A percentile compares a stretch with the other conserved stretches of the same genome.
phyloP scores from a whole-genome alignment of 2,797 vertebrate genomes.

The Lates japonicus region DNA sequence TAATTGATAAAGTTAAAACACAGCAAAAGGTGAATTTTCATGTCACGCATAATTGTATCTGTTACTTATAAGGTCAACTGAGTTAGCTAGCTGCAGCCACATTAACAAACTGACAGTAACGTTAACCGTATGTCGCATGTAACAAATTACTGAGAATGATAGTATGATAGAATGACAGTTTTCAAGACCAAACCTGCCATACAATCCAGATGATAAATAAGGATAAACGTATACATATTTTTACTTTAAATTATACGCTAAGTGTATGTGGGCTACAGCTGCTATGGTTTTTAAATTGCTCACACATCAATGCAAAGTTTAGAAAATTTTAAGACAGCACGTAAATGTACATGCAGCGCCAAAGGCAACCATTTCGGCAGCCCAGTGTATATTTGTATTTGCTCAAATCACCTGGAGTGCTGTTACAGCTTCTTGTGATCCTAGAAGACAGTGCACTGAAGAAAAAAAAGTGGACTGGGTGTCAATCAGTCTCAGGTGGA shows the following conservation, averaged over 20 bases:
- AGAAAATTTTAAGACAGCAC: neutral
- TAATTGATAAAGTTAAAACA: neutral
- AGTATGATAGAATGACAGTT: neutral
- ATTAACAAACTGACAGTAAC: neutral
- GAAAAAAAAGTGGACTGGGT: conserved; percentile 14
- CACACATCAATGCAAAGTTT: neutral
- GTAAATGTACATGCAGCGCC: neutral
- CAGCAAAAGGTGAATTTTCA: neutral
- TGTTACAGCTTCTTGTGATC: conserved; percentile 37
- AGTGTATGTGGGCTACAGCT: neutral
- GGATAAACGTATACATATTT: neutral
- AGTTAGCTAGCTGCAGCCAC: neutral
- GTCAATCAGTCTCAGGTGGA: conserved; percentile 59
- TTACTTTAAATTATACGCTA: neutral
- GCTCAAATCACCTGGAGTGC: conserved; percentile 31
- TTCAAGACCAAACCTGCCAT: too few relatives aligned
- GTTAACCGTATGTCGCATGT: neutral
- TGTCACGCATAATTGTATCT: neutral
- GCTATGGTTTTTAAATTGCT: neutral
- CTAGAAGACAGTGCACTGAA: conserved; percentile 35
- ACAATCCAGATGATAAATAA: neutral
- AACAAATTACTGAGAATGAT: neutral
- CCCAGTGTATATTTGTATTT: neutral
- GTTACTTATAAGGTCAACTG: neutral
- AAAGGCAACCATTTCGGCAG: neutral